Evolutionary conservation across 2,888 invertebrate genomes (phyloP).

Genomic region (Cheilosia pagana): DNA sequence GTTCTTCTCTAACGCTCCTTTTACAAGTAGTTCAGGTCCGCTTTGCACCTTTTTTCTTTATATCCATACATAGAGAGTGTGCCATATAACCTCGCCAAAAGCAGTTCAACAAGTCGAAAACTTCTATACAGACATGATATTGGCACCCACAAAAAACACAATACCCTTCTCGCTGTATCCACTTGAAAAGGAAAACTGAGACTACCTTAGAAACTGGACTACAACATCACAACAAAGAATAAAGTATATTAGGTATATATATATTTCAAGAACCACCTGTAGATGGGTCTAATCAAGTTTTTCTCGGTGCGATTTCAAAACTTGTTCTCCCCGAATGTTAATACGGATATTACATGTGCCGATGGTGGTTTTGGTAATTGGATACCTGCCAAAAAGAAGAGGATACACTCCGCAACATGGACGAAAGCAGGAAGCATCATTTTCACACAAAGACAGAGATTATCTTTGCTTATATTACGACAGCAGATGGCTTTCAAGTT

Average conservation of each 20-base stretch:
- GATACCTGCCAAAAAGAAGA: conserved; percentile 34
- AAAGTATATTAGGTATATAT: conserved; percentile 4
- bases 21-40: not conserved
- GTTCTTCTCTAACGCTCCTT: too few species aligned
- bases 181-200: conserved; percentile 6
- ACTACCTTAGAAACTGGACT: not conserved
- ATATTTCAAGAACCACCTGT: conserved; percentile 61
- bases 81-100: conserved; percentile 11
- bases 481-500: conserved; percentile 33
- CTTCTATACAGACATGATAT: conserved; percentile 11
- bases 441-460: conserved; percentile 25
- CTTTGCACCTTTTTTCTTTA: conserved; percentile 2
- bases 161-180: not conserved
- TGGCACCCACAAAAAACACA: conserved; percentile 27
- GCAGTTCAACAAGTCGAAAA: conserved; percentile 51
- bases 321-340: conserved; percentile 3
- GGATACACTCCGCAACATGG: not conserved
- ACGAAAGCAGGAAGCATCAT: not conserved
- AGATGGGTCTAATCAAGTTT: conserved; percentile 38
- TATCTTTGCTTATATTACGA: not conserved
- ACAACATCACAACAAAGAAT: conserved; percentile 18
- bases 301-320: conserved; percentile 8
- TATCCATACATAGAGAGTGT: not conserved
- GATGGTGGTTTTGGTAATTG: conserved; percentile 14
- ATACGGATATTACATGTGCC: conserved; percentile 29